These are phyloP conservation scores for Leptopilina myrica DNA, from an alignment of 2,888 invertebrate species.

Conservation along the genomic window DNA sequence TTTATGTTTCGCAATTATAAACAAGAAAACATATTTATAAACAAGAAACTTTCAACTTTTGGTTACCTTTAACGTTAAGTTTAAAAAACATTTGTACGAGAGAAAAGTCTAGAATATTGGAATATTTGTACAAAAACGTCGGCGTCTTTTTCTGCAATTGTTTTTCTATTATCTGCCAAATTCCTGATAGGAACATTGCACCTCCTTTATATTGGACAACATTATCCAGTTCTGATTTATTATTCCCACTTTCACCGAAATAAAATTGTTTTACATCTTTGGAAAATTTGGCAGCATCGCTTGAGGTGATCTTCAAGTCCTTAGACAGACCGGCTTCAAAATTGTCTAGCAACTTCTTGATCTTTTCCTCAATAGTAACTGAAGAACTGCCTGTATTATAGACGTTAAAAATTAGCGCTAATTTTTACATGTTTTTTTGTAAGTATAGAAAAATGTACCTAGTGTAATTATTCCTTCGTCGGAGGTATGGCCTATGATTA, in stretches of 20 bases:
- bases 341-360: slow-evolving; percentile 57
- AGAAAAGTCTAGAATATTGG: slow-evolving; percentile 73
- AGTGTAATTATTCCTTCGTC: slow-evolving; percentile 75
- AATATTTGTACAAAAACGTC: slow-evolving; percentile 80
- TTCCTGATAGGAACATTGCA: slow-evolving; percentile 77
- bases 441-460: no score
- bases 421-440: not conserved
- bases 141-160: slow-evolving; percentile 76
- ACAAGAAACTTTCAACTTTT: no score
- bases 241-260: slow-evolving; percentile 75
- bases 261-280: slow-evolving; percentile 76
- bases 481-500: slow-evolving; percentile 77
- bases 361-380: not conserved
- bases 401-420: not conserved
- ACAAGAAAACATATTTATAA: no score
- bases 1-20: no score
- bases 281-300: slow-evolving; percentile 66
- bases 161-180: slow-evolving; percentile 73
- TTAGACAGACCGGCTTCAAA: slow-evolving; percentile 75
- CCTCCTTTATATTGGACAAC: slow-evolving; percentile 79
- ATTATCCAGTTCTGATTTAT: slow-evolving; percentile 70
- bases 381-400: not conserved
- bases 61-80: slow-evolving; percentile 32
- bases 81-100: slow-evolving; percentile 36
- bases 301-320: slow-evolving; percentile 66